phyloP scores from a whole-genome alignment of 2,888 invertebrate genomes.

The Agrilus biguttatus region DNA sequence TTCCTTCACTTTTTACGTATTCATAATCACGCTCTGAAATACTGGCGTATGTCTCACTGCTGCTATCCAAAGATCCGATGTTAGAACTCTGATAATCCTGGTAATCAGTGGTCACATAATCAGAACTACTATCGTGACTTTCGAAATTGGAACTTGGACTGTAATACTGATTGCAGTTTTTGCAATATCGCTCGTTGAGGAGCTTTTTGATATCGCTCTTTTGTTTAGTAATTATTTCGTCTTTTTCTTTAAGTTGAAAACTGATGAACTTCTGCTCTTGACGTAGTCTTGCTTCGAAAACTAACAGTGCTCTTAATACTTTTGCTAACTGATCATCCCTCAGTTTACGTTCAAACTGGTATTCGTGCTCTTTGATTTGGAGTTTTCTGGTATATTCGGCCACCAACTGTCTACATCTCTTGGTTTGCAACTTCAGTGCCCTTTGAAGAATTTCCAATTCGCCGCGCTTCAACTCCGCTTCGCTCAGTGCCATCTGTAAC shows the following conservation, averaged over 20 bases:
- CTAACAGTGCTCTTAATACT: slow-evolving; percentile 53
- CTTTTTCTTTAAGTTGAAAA: slow-evolving; percentile 52
- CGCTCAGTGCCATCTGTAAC: slow-evolving; percentile 51
- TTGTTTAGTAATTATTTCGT: slow-evolving; percentile 55
- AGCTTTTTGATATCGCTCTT: slow-evolving; percentile 53
- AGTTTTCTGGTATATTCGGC: slow-evolving; percentile 47
- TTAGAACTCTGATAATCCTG: slow-evolving; percentile 26
- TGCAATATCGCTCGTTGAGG: slow-evolving; percentile 35
- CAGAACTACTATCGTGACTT: slow-evolving; percentile 28
- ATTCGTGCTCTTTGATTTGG: slow-evolving; percentile 43
- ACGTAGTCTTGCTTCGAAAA: slow-evolving; percentile 55
- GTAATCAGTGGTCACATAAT: slow-evolving; percentile 27
- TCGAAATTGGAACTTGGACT: slow-evolving; percentile 20
- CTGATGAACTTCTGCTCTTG: slow-evolving; percentile 61
- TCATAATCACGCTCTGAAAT: slow-evolving; percentile 23
- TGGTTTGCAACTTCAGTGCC: slow-evolving; percentile 48
- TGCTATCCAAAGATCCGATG: slow-evolving; percentile 29
- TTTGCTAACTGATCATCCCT: slow-evolving; percentile 57
- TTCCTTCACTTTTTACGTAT: slow-evolving; percentile 13
- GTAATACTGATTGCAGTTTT: slow-evolving; percentile 28
- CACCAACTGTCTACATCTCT: slow-evolving; percentile 53
- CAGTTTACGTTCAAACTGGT: slow-evolving; percentile 44
- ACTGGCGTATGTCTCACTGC: slow-evolving; percentile 28
- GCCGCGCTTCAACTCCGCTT: slow-evolving; percentile 42
- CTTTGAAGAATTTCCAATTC: slow-evolving; percentile 54